Evolutionary conservation across 2,888 invertebrate species (phyloP).

Genomic region (Villa cingulata): DNA sequence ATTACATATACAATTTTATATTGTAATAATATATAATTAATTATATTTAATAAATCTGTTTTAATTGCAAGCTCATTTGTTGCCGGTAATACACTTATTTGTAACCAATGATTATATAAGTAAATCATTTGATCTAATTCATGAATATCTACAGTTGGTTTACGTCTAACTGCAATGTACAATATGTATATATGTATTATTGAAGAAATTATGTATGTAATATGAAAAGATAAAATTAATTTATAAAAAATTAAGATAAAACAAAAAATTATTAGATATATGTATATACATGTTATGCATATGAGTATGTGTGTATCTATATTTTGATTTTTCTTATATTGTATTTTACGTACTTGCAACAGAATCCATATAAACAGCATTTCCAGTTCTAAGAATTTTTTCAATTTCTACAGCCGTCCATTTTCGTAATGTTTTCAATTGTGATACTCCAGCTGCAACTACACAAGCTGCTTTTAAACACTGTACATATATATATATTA

Average conservation of each 20-base stretch:
- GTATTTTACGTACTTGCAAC: slow-evolving; percentile 15
- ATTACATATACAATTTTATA: slow-evolving; percentile 12
- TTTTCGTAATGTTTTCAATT: slow-evolving; percentile 4
- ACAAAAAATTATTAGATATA: too few species aligned
- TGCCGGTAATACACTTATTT: slow-evolving; percentile 9
- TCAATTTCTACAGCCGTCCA: slow-evolving; percentile 15
- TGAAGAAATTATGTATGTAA: too few species aligned
- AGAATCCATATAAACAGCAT: slow-evolving; percentile 12
- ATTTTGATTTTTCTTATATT: too few species aligned
- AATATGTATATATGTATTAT: too few species aligned
- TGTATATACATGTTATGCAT: too few species aligned
- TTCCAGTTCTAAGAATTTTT: slow-evolving; percentile 8
- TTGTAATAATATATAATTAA: slow-evolving; percentile 11
- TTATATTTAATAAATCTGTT: slow-evolving; percentile 8
- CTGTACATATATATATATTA: slow-evolving; percentile 8
- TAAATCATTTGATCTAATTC: slow-evolving; percentile 12
- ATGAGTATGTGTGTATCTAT: too few species aligned
- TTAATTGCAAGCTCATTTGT: slow-evolving; percentile 3
- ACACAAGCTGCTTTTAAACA: slow-evolving; percentile 15
- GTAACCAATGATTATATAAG: slow-evolving; percentile 7
- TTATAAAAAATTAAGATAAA: background rate
- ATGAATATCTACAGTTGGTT: slow-evolving; percentile 7
- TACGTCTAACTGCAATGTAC: slow-evolving; percentile 12
- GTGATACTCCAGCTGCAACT: slow-evolving; percentile 12
- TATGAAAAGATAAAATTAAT: background rate